These are phyloP conservation scores for Linnaemya tessellans DNA, from an alignment of 2,888 invertebrate species.

Conservation along the genomic window DNA sequence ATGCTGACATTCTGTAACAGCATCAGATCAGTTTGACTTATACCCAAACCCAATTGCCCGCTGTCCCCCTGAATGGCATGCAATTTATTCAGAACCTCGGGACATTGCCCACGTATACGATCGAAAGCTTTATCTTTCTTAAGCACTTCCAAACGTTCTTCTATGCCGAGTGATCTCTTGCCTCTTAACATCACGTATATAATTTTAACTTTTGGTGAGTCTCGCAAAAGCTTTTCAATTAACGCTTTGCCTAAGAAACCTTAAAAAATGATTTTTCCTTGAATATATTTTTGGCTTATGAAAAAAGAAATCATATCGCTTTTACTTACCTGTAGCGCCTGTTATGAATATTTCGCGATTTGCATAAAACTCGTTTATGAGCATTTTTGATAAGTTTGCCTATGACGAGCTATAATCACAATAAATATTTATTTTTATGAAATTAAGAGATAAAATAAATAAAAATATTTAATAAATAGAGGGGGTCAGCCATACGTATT, in stretches of 20 bases:
- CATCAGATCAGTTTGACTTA: slow-evolving; percentile 84
- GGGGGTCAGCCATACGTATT: too few species aligned
- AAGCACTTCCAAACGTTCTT: slow-evolving; percentile 87
- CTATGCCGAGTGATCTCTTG: slow-evolving; percentile 87
- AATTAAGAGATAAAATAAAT: too few species aligned
- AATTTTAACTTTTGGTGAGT: slow-evolving; percentile 88
- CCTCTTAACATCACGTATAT: slow-evolving; percentile 91
- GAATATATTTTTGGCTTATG: not conserved
- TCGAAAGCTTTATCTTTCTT: slow-evolving; percentile 84
- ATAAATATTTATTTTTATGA: too few species aligned
- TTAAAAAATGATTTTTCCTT: slow-evolving; percentile 47
- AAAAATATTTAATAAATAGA: too few species aligned
- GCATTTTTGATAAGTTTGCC: slow-evolving; percentile 71
- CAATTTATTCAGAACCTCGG: slow-evolving; percentile 86
- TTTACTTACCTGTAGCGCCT: slow-evolving; percentile 87
- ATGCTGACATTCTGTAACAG: slow-evolving; percentile 86
- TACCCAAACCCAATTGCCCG: slow-evolving; percentile 85
- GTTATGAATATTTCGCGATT: slow-evolving; percentile 91
- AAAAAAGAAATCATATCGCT: slow-evolving; percentile 44
- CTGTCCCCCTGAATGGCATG: slow-evolving; percentile 87
- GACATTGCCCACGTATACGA: slow-evolving; percentile 84
- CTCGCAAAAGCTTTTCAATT: slow-evolving; percentile 93
- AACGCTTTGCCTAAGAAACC: slow-evolving; percentile 96
- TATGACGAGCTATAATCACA: too few species aligned
- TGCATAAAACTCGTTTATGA: slow-evolving; percentile 87